Evolutionary conservation across 2,888 invertebrate species (phyloP).

Genomic region (Drosophila recens): DNA sequence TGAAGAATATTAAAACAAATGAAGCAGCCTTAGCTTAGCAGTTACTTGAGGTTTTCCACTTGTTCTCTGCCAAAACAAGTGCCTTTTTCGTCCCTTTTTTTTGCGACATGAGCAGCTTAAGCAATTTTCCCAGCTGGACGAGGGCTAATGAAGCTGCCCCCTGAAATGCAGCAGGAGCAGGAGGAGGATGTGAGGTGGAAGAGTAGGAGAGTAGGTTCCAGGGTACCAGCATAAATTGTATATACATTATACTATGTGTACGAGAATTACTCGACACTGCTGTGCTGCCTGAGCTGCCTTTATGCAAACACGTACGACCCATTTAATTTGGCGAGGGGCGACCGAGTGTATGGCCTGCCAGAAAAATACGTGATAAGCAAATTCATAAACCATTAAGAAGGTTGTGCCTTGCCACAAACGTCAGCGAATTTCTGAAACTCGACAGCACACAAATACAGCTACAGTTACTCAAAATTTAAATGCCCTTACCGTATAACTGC

Average conservation of each 20-base stretch:
- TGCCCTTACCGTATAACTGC: slow-evolving; percentile 11
- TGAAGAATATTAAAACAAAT: slow-evolving; percentile 68
- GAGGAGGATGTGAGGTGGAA: background rate
- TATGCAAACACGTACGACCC: slow-evolving; percentile 74
- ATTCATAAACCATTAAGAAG: slow-evolving; percentile 74
- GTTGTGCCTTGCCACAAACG: slow-evolving; percentile 52
- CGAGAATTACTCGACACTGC: slow-evolving; percentile 22
- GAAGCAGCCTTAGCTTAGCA: slow-evolving; percentile 30
- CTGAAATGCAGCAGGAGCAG: slow-evolving; percentile 10
- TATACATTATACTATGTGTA: slow-evolving; percentile 15
- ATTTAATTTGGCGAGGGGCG: slow-evolving; percentile 71
- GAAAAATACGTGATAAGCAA: slow-evolving; percentile 75
- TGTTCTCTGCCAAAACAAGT: slow-evolving; percentile 2
- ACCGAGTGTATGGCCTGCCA: slow-evolving; percentile 61
- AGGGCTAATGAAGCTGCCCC: slow-evolving; percentile 47
- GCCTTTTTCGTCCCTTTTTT: slow-evolving; percentile 19
- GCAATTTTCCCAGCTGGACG: slow-evolving; percentile 42
- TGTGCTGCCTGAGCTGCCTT: slow-evolving; percentile 36
- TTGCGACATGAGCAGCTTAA: slow-evolving; percentile 42
- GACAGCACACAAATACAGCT: background rate
- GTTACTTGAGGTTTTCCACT: slow-evolving; percentile 29
- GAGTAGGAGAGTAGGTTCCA: background rate
- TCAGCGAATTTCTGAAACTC: slow-evolving; percentile 32
- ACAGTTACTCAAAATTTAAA: slow-evolving; percentile 1
- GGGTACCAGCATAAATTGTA: slow-evolving; percentile 20